phyloP scores from a whole-genome alignment of 1,140 invertebrate genomes.

The Harlomillsia oculata region DNA sequence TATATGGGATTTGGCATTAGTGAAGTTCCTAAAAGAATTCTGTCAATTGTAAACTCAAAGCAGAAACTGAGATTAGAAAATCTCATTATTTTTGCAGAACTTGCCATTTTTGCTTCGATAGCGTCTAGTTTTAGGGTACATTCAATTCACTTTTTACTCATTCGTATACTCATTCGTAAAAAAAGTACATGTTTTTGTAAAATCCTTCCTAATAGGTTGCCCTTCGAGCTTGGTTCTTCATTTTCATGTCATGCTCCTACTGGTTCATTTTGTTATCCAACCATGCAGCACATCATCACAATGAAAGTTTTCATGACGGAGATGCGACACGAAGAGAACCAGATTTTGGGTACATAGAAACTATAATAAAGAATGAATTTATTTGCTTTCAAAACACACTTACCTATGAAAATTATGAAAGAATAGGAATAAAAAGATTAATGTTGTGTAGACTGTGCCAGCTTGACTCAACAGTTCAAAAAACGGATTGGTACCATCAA shows the following conservation, averaged over 20 bases:
- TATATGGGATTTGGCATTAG: conserved; percentile 14
- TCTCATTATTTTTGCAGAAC: conserved; percentile 23
- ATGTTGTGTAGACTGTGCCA: conserved; percentile 24
- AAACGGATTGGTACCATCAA: conserved; percentile 11
- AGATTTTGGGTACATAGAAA: conserved; percentile 21
- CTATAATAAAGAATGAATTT: not conserved
- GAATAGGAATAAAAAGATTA: not conserved
- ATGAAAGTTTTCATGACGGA: conserved; percentile 38
- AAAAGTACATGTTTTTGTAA: conserved; percentile 9
- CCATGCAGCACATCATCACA: conserved; percentile 33
- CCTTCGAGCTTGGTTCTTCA: conserved; percentile 18
- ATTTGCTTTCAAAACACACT: not conserved
- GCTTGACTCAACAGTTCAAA: conserved; percentile 21
- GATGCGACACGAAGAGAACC: conserved; percentile 27
- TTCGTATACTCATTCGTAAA: not conserved
- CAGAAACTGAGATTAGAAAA: conserved; percentile 32
- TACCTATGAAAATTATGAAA: too few species aligned
- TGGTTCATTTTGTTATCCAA: conserved; percentile 32
- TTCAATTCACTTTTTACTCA: not conserved
- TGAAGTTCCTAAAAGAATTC: conserved; percentile 24
- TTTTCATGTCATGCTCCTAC: conserved; percentile 24
- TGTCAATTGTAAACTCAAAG: conserved; percentile 16
- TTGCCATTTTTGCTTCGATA: conserved; percentile 7
- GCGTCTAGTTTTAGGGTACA: conserved; percentile 4
- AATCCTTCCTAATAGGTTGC: conserved; percentile 2